Evolutionary conservation across 2,113 vertebrate species (phyloP), one percentile per base, ranked within the genome.

Genomic region (Burhinus oedicnemus): DNA sequence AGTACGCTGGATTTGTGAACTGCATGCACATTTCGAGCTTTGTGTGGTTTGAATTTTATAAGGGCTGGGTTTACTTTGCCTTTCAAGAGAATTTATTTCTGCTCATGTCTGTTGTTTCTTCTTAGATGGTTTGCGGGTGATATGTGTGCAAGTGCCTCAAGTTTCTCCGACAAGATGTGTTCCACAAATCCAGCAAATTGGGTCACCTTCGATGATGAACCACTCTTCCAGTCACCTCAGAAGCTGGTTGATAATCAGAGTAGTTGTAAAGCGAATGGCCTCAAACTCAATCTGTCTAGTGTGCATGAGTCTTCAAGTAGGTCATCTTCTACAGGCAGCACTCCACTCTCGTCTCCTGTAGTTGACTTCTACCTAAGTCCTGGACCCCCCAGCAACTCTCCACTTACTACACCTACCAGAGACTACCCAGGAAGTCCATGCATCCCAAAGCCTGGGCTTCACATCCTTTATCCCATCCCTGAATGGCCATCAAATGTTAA

Each of bases 171-270:
- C 66, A 97, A 97, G 95, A 99, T 99, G 99, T 99, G 98, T 87
- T 99, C 99, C 75, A 98, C 98, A 44, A 99, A 99, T 97, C 99
- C 99, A 93, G 98, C 99, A 77, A 99, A 98, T 83, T 99, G 99
- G 99, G 99, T 99, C 93, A 99, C 99, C 11, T 99, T 99, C 75
- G 99, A 99, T 68, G 99, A 99, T 1, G 99, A 99, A 82, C 96
- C 98, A 0, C 86, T 98, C 12, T 98, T 98, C 85, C 98, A 99
- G 11, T 98, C 99, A 7, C 98, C 99, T 94, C 98, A 98, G 94
- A 99, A 98, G 95, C 52, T 97, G 7, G 91, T 36, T 65, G 97
- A 98, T 87, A 98, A 76, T 95, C 97, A 98, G 93, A 96, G 97
- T 8, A 94, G 98, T 8, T 99, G 98, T 60, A 98, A 98, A 96